Evolutionary conservation across 2,797 vertebrate species (phyloP), one percentile per base, ranked within the genome.

Genomic region (Parauchenoglanis punctatus): DNA sequence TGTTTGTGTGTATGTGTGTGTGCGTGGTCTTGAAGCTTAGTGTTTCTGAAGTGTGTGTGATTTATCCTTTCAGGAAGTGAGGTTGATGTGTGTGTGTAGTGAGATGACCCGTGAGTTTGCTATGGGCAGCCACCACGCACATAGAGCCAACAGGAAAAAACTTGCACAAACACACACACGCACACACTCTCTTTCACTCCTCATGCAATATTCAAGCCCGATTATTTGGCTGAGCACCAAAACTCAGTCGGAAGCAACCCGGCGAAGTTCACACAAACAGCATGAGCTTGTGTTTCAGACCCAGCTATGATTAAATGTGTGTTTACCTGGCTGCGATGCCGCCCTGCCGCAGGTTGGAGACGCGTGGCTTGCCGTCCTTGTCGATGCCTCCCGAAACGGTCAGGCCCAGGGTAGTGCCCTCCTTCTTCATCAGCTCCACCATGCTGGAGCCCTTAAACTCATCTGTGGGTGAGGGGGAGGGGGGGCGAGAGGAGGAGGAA

Each of bases 391-490:
- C 98, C 0, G 98, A 99, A 20, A 99, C 98, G 0, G 98, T 99
- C 91, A 99, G 96, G 7, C 98, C 98, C 0, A 99, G 96, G 54
- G 98, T 99, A 23, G 97, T 98, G 78, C 98, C 98, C 94, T 99
- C 98, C 93, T 99, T 99, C 94, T 99, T 99, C 96, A 99, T 98
- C 95, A 99, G 91, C 94, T 99, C 98, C 91, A 99, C 98, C 89
- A 98, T 93, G 1, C 97, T 97, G 91, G 97, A 98, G 91, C 98
- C 98, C 90, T 98, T 98, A 93, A 99, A 99, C 95, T 99, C 98
- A 72, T 99, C 98, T 99, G 93, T 91, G 76, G 89, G 92, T 13
- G 17, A 46, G 58, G 68, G 23, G 76, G 73, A 59, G n/a, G 85
- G 40, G 70, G 72, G 77, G 28, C 58, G 70, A 68, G 63, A 72